phyloP scores from a whole-genome alignment of 2,888 invertebrate genomes.

The Linnaemya tessellans region DNA sequence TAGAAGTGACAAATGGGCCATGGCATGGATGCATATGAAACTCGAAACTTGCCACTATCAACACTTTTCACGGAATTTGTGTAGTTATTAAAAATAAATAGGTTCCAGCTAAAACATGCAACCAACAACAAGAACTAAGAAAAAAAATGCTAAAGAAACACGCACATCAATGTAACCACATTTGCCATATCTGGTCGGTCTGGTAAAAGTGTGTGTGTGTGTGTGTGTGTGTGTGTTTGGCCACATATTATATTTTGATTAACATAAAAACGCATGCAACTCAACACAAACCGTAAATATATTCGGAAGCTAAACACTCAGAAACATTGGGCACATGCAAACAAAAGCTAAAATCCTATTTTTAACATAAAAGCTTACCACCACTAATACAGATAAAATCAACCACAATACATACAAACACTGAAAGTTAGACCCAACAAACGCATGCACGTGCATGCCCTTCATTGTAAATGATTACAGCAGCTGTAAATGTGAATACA shows the following conservation, averaged over 20 bases:
- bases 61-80: neutral
- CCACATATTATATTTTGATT: slow-evolving; percentile 52
- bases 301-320: neutral
- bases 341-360: neutral
- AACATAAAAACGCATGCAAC: slow-evolving; percentile 51
- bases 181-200: no score
- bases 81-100: neutral
- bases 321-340: neutral
- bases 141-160: neutral
- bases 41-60: neutral
- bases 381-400: slow-evolving; percentile 64
- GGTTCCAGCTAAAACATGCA: neutral
- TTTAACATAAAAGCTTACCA: slow-evolving; percentile 43
- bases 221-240: neutral
- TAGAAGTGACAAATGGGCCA: no score
- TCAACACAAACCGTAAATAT: slow-evolving; percentile 4
- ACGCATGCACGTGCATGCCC: slow-evolving; percentile 5
- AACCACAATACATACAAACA: slow-evolving; percentile 46
- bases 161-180: neutral
- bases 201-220: no score
- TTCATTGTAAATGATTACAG: slow-evolving; percentile 14
- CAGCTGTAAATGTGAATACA: slow-evolving; percentile 21
- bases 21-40: no score
- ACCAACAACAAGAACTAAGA: neutral
- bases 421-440: neutral